A percentile compares a stretch with the other conserved stretches of the same genome.
Conservation (phyloP, 92 coral and sea anemone species). For the Desmophyllum pertusum region DNA sequence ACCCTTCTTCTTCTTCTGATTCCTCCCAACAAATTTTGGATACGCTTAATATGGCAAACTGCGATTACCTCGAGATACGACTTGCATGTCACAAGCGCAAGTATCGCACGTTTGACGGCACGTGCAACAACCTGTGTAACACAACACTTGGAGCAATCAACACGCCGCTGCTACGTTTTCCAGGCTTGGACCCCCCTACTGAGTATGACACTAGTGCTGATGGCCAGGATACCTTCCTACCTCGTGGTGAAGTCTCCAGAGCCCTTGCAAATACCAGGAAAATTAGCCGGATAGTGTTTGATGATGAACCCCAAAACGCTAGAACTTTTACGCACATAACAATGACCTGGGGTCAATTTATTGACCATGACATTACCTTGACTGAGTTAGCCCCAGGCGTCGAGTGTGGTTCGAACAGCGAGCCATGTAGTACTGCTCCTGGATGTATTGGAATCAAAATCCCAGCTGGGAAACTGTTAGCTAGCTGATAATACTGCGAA, state of each 20-base stretch:
- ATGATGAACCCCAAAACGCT: neutral
- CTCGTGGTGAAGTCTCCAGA: neutral
- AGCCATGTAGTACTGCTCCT: neutral
- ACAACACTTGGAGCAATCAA: conserved; percentile 6
- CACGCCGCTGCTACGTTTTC: conserved; percentile 1
- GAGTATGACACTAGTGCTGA: conserved; percentile 3
- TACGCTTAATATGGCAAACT: neutral
- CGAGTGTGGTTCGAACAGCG: conserved; percentile 29
- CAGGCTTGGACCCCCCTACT: conserved; percentile 7
- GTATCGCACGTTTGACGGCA: conserved; percentile 45
- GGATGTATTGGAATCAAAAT: conserved; percentile 26
- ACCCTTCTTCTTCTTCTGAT: neutral
- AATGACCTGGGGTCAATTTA: conserved; percentile 47
- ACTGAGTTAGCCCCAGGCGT: neutral
- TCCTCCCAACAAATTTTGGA: neutral
- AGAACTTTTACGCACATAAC: conserved; percentile 44
- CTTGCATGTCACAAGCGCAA: conserved; percentile 4
- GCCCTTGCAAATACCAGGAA: conserved; percentile 15
- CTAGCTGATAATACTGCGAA: neutral
- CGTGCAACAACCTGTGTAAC: conserved; percentile 45
- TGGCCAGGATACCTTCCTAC: neutral
- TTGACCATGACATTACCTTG: conserved; percentile 50
- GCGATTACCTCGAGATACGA: conserved; percentile 13
- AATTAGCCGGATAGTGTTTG: conserved; percentile 32
- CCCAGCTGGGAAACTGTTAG: neutral